Base-by-base conservation (phyloP, 2,797 vertebrate genomes). In the Platalea minor region DNA sequence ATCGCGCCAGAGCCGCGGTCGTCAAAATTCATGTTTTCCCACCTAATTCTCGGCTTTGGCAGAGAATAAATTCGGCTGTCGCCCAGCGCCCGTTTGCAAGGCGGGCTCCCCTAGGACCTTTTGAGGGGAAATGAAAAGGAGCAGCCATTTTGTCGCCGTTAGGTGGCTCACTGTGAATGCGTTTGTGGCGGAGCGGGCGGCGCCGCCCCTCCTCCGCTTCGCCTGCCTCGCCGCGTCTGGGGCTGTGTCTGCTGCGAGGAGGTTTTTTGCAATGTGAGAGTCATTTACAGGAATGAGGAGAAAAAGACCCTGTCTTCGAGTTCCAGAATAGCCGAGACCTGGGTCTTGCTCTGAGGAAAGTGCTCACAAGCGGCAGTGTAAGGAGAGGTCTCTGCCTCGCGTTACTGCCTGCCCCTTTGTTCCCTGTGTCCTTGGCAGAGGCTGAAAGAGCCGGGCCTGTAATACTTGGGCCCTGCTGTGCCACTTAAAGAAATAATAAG, bases 401-500 rank as follows among this genome's bases (percentile, higher is more conserved):
- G 68, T 96, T 93, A 68, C 97, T 95, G 97, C 97, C 95, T 87
- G 94, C 89, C 94, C 96, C 97, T 98, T 98, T 98, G 97, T 98
- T 95, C 95, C 94, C 26, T 93, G 77, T 98, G 98, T 98, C 97
- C 98, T 98, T 99, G 98, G 98, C 99, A 98, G 95, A 82, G 94
- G 89, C 98, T 98, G 98, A 98, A 98, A 98, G 98, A 98, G 93
- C 96, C 61, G 83, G 88, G 95, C 88, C 97, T 97, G 97, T 97
- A 97, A 98, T 96, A 89, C 97, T 97, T 95, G 95, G 98, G 94
- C 97, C 98, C 98, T 98, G 97, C 98, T 97, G 98, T 98, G 98
- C 98, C 98, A 98, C 98, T 98, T 98, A 98, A 97, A 97, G 97
- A 97, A 98, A 98, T 98, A 99, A 99, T 98, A 98, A 97, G 97